phyloP scores from a whole-genome alignment of 2,113 vertebrate species.

The Brienomyrus brachyistius region DNA sequence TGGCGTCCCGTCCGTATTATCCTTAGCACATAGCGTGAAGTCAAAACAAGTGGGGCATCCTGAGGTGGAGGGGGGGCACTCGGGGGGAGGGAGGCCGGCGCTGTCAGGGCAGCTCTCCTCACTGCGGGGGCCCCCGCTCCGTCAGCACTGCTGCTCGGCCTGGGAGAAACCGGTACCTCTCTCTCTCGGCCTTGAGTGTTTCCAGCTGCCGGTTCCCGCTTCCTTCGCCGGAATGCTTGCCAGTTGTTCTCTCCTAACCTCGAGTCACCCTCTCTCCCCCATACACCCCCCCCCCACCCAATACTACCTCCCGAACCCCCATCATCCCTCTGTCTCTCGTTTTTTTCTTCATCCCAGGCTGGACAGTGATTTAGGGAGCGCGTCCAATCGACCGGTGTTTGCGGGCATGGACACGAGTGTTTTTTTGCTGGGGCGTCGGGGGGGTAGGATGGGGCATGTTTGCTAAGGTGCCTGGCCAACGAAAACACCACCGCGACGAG shows the following conservation, averaged over 20 bases:
- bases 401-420: slow-evolving; percentile 47
- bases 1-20: slow-evolving; percentile 58
- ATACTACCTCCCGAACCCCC: slow-evolving; percentile 27
- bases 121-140: slow-evolving; percentile 59
- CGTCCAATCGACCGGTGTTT: slow-evolving; percentile 59
- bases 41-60: slow-evolving; percentile 64
- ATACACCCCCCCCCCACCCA: slow-evolving; percentile 14
- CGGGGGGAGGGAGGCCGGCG: not conserved
- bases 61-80: slow-evolving; percentile 30
- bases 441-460: slow-evolving; percentile 44
- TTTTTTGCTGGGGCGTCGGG: not conserved
- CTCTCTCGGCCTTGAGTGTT: slow-evolving; percentile 56
- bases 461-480: slow-evolving; percentile 56
- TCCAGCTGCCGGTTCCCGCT: slow-evolving; percentile 66
- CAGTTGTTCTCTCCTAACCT: slow-evolving; percentile 48
- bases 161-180: slow-evolving; percentile 49
- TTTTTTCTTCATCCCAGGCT: slow-evolving; percentile 47
- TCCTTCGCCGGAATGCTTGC: slow-evolving; percentile 55
- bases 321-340: slow-evolving; percentile 23
- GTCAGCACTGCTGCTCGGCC: slow-evolving; percentile 50
- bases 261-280: slow-evolving; percentile 12
- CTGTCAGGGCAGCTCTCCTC: slow-evolving; percentile 41
- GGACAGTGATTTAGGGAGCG: slow-evolving; percentile 67
- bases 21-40: slow-evolving; percentile 60
- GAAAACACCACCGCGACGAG: slow-evolving; percentile 58